These are phyloP conservation scores for Ligdia adustata DNA, from an alignment of 2,888 invertebrate genomes.

Conservation along the genomic window DNA sequence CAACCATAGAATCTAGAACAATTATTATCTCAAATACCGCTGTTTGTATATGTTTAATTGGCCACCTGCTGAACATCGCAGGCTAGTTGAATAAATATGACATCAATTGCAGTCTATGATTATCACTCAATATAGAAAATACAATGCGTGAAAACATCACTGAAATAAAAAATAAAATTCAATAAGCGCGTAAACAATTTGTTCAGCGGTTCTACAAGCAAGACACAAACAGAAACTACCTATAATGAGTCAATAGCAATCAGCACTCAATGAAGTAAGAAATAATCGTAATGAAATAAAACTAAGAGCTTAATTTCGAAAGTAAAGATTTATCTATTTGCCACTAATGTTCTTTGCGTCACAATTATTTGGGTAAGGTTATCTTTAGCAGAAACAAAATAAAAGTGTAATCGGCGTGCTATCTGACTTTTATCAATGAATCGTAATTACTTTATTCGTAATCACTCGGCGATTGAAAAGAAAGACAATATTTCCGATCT, in stretches of 20 bases:
- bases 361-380: conserved; percentile 11
- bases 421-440: conserved; percentile 21
- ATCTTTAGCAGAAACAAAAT: conserved; percentile 9
- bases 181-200: neutral
- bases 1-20: conserved; percentile 17
- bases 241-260: no score
- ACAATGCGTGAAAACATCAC: neutral
- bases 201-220: neutral
- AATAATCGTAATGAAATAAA: conserved; percentile 32
- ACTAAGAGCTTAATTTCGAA: conserved; percentile 29
- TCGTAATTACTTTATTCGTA: conserved; percentile 29
- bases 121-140: no score
- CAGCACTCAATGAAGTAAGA: conserved; percentile 33
- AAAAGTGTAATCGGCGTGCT: conserved; percentile 12
- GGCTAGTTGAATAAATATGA: neutral
- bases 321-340: conserved; percentile 21
- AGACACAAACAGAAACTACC: conserved; percentile 11
- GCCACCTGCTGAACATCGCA: conserved; percentile 9
- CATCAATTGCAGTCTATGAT: no score
- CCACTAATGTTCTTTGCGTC: conserved; percentile 20
- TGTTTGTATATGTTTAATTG: conserved; percentile 10
- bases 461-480: conserved; percentile 10
- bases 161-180: neutral
- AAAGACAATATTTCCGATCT: neutral
- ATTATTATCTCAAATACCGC: conserved; percentile 5